Evolutionary conservation across 2,888 invertebrate genomes (phyloP), one percentile per base, ranked within the genome.

Genomic region (Caradrina clavipalpis): DNA sequence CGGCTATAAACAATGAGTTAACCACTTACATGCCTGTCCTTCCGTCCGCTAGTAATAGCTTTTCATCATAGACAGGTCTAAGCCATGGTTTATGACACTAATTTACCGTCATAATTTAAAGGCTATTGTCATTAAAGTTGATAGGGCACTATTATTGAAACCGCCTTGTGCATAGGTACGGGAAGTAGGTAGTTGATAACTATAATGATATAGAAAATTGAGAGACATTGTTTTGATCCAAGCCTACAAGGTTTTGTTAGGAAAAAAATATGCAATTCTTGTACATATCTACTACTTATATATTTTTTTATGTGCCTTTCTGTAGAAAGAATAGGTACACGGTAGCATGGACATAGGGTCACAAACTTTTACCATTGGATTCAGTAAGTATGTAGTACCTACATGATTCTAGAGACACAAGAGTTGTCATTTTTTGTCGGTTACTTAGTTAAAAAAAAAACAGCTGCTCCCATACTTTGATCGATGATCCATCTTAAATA

Each of bases 51-150:
- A 60, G 42, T 49, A 53, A 65, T 70, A 57, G 31, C 72, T 55
- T 73, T 78, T 75, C 69, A 82, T 78, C 66, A 73, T 76, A 74
- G 68, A 69, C 73, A 78, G 58, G 71, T 64, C 69, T 73, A 80
- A 73, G 67, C 59, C 68, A 68, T 72, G 82, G 77, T 88, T 91
- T 90, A 92, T 84, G 87, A 80, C 81, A 73, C 83, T 81, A 90
- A 91, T 89, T 90, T 88, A 68, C 84, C 53, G 74, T 84, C 79
- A 88, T 90, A 87, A 87, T 87, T 83, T 85, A 85, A 83, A 92
- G 90, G 90, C 88, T 89, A 87, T 79, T 87, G 74, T 87, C 86
- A 89, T 90, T 90, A 92, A 76, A 64, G 76, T 80, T 80, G 78
- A 83, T 84, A 81, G 63, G 50, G 69, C 70, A 77, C 66, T 80